Percentiles rank a stretch among this genome's conserved stretches.
Conservation (phyloP, 2,113 vertebrate species). For the Prunella himalayana region DNA sequence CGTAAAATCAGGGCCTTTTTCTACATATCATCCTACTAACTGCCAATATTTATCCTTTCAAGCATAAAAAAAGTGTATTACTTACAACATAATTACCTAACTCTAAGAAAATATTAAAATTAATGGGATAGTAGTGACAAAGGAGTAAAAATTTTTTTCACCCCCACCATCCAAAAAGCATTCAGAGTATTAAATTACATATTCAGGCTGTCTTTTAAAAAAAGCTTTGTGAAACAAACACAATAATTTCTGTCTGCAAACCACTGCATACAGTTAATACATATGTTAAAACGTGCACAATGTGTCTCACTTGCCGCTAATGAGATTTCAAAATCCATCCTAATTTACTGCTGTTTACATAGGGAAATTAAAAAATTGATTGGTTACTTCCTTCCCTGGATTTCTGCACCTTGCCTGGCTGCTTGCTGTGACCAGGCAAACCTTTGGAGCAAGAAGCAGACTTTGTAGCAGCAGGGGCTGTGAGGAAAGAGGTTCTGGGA, state of each 20-base stretch:
- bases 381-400: constrained; percentile 66
- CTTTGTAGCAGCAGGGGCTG: constrained; percentile 66
- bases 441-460: constrained; percentile 63
- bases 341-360: constrained; percentile 63
- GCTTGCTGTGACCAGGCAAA: constrained; percentile 68
- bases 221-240: background rate
- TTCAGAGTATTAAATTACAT: background rate
- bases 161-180: rapidly evolving
- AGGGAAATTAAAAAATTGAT: constrained; percentile 75
- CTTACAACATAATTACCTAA: background rate
- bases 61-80: background rate
- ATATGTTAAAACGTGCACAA: constrained; percentile 56
- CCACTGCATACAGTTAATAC: constrained; percentile 16
- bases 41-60: background rate
- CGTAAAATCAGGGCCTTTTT: background rate
- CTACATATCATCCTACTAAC: background rate
- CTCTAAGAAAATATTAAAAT: background rate
- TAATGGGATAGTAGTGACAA: background rate
- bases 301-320: constrained; percentile 40
- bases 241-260: background rate
- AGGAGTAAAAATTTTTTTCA: background rate
- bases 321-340: constrained; percentile 62
- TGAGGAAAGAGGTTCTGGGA: constrained; percentile 72
- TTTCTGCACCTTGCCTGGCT: constrained; percentile 60
- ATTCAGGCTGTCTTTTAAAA: background rate